Conservation (phyloP, 2,797 vertebrate genomes). For the Pipistrellus pipistrellus region DNA sequence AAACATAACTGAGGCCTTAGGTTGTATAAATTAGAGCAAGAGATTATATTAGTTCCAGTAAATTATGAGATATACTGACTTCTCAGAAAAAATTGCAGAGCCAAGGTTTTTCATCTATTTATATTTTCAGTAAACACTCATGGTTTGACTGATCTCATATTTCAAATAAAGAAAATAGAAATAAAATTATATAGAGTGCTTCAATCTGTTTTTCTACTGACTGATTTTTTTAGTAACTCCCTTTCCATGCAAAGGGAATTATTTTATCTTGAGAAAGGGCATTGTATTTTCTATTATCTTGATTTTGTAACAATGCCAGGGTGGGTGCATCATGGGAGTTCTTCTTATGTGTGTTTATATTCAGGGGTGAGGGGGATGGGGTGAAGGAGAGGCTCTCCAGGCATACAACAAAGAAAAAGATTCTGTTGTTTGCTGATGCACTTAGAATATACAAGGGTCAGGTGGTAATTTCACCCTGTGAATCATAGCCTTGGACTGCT, state of each 20-base stretch:
- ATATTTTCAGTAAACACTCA: constrained; percentile 45
- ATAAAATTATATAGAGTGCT: constrained; percentile 6
- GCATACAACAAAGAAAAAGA: not conserved
- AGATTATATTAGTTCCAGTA: constrained; percentile 15
- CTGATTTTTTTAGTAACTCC: not conserved
- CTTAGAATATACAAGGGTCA: constrained; percentile 59
- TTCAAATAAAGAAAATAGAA: constrained; percentile 52
- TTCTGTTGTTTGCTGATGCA: not conserved
- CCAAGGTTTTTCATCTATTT: constrained; percentile 27
- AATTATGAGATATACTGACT: constrained; percentile 27
- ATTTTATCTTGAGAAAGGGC: constrained; percentile 50
- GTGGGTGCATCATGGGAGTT: not conserved
- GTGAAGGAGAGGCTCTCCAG: not conserved
- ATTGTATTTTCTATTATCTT: constrained; percentile 27
- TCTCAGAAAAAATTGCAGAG: constrained; percentile 20
- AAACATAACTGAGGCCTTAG: not conserved
- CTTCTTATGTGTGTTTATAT: constrained; percentile 19
- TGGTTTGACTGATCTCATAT: constrained; percentile 44
- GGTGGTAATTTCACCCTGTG: constrained; percentile 64
- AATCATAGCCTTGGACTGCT: constrained; percentile 7
- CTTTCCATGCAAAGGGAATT: constrained; percentile 10
- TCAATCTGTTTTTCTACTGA: constrained; percentile 27
- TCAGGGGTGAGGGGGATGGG: not conserved
- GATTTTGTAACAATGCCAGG: constrained; percentile 35
- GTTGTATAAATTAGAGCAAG: constrained; percentile 36